Evolutionary conservation across 35 echinoderm and acorn worm genomes (phyloP), one percentile per base, ranked within the genome.

Genomic region (Hemicentrotus pulcherrimus): DNA sequence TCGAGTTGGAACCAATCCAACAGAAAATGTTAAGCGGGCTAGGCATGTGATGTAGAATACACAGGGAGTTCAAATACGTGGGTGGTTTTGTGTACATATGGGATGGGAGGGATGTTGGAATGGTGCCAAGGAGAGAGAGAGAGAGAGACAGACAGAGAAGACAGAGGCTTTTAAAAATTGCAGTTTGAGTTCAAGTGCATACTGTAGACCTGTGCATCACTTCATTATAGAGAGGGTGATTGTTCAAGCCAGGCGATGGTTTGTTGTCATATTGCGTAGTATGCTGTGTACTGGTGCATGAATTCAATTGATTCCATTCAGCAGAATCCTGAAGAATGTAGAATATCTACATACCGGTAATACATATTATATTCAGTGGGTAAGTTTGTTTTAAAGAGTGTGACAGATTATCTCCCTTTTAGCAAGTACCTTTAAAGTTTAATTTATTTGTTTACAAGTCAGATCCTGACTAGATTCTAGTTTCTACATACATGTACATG

Each of bases 201-300:
- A 28, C 52, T 16, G 52, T 11, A 59, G 52, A 16, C 52, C 16
- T 59, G 52, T 14, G 52, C 52, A 59, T 59, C 9, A 59, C 52
- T 59, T 70, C 61, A 19, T 24, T 70, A 70, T 28, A 52, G 2
- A 11, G 16, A 70, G 22, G 4, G 61, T 2, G 5, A 70, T 1
- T 6, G 61, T 24, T 3, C 61, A 70, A 70, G 50, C 50, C 8
- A 55, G 18, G 18, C 16, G 0, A 70, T 70, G 22, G 61, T 70
- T 70, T 70, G 61, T 70, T 70, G 61, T 70, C 61, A 24, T 70
- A 70, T 70, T 70, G 61, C 61, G 61, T 70, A 70, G 61, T 70
- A 70, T 70, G 13, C 61, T 24, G 61, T 70, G 61, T 6, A 24
- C 22, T 22, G 61, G 61, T 70, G 61, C 61, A 24, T 70, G 61